Evolutionary conservation across 1,140 invertebrate genomes (phyloP), one percentile per base, ranked within the genome.

Genomic region (Doryteuthis pealeii): DNA sequence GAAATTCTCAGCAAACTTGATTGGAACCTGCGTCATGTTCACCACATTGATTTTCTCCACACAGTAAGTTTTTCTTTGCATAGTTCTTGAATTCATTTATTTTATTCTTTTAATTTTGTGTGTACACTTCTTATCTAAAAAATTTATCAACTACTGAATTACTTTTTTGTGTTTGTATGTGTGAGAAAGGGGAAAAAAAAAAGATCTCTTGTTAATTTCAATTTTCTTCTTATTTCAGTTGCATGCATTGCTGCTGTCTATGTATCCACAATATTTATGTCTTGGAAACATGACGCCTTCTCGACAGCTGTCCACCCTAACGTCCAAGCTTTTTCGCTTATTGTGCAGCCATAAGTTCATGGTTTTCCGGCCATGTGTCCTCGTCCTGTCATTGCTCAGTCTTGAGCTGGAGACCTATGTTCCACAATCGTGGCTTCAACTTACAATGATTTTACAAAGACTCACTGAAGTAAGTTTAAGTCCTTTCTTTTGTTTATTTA

Each of bases 1-100:
- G 79, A 86, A 54, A 84, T 89, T 70, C 81, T 89, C 1, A 80
- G 82, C 70, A 88, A 88, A 77, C 81, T 89, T 15, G 72, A 82
- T 49, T 89, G 88, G 88, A 80, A 84, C 73, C 69, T 86, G 43
- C 80, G 80, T 70, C 72, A 76, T 73, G 81, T 82, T 15, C 87
- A 86, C 45, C 76, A 85, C 49, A 78, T 88, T 40, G 84, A 89
- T 79, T 87, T 87, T 78, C 79, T 89, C 74, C 86, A 88, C 74
- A 81, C 86, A 74, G 87, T 88, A 81, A 85, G 84, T 84, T 71
- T 66, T 26, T 32, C 69, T 15, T 10, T 43, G 15, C 30, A 33
- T 6, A 32, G 18, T n/a, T 40, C 10, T 40, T 40, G 3, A 40
- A 3, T 40, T 40, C 10, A 3, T 40, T 40, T 40, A 40, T 10